Evolutionary conservation across 2,888 invertebrate genomes (phyloP).

Genomic region (Acronicta alni): DNA sequence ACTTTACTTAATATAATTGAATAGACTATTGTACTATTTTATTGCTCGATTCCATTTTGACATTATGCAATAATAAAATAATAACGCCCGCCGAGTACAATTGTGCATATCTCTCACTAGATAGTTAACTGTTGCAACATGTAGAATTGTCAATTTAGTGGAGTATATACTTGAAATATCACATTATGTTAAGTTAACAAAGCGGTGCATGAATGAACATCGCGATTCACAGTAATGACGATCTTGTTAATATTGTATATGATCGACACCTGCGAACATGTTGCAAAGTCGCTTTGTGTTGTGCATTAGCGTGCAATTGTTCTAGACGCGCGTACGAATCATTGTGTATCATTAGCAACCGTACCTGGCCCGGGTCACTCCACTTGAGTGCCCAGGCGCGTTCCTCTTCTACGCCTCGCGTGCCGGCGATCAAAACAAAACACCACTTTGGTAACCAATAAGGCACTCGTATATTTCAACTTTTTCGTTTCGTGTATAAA

Average conservation of each 20-base stretch:
- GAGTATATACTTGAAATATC: constrained; percentile 5
- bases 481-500: constrained; percentile 78
- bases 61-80: constrained; percentile 75
- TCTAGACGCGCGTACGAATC: constrained; percentile 75
- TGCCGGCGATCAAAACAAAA: constrained; percentile 82
- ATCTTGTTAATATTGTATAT: constrained; percentile 10
- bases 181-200: constrained; percentile 3
- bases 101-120: constrained; percentile 57
- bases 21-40: constrained; percentile 14
- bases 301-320: constrained; percentile 69
- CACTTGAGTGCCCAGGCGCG: constrained; percentile 93
- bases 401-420: constrained; percentile 83
- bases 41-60: constrained; percentile 71
- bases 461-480: constrained; percentile 88
- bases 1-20: constrained; percentile 5
- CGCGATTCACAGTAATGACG: background rate
- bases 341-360: constrained; percentile 85
- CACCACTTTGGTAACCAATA: constrained; percentile 86
- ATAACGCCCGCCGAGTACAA: constrained; percentile 84
- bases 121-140: constrained; percentile 61
- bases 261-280: constrained; percentile 33
- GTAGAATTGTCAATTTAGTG: constrained; percentile 9
- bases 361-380: constrained; percentile 95
- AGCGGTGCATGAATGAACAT: constrained; percentile 3
- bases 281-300: constrained; percentile 42